Evolutionary conservation across 92 coral and sea anemone species (phyloP), one percentile per base, ranked within the genome.

Genomic region (Porites evermanni): DNA sequence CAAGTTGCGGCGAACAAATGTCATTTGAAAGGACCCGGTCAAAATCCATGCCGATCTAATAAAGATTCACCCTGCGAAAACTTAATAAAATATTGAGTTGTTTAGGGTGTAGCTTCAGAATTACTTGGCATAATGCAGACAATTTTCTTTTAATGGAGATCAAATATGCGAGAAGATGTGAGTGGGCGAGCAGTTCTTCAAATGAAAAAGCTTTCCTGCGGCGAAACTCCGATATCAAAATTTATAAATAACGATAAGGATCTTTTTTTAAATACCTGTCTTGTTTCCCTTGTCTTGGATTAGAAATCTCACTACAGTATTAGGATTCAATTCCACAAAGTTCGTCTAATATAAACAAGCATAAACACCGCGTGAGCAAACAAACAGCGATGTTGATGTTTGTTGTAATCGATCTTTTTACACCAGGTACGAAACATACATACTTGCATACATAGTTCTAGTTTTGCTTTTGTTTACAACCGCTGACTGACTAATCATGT

Each of bases 1-100:
- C 97, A 53, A 84, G 65, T 21, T 89, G 95, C 1, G 89, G 84
- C 14, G 86, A 52, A 29, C 17, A 59, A 20, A 32, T 61, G 24
- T 80, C 91, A 71, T 84, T 84, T 18, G 91, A 91, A 26, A 91
- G 78, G 50, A 92, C 90, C 38, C 97, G 88, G 52, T 92, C 97
- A 70, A 94, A 94, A 78, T 94, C 97, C 97, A 94, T 94, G 66
- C 16, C 24, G 77, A 72, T 23, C 54, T 7, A 19, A 12, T n/a
- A 14, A 11, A 11, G 13, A 56, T 14, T 38, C 82, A 47, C 70
- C 70, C 70, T 78, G 70, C 16, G 58, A 14, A 64, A 29, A 3
- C 6, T 50, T 24, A 60, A 83, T 61, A 32, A 73, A 83, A 72
- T 44, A 73, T 60, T 74, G 63, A 72, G 58, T 64, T 47, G 18